These are phyloP conservation scores for Erpetoichthys calabaricus DNA, from an alignment of 2,797 vertebrate genomes.

Conservation along the genomic window DNA sequence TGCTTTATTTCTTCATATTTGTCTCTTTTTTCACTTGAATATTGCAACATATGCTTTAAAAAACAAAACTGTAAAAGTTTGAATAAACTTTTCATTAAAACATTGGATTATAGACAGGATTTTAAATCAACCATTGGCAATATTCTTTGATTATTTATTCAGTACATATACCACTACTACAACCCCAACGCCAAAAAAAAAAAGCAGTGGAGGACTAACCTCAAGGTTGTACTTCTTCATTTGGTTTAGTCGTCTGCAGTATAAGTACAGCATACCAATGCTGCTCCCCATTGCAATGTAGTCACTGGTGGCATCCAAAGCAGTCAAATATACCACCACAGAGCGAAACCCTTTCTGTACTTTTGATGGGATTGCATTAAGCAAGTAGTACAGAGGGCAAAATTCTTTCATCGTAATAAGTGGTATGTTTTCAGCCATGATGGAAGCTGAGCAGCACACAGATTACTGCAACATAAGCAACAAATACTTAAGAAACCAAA, in stretches of 20 bases:
- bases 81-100: too few relatives aligned
- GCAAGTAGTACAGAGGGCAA: slow-evolving; percentile 80
- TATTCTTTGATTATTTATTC: too few relatives aligned
- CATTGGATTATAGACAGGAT: too few relatives aligned
- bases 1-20: too few relatives aligned
- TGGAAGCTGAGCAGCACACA: background rate
- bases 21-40: too few relatives aligned
- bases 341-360: slow-evolving; percentile 81
- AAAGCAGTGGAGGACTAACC: slow-evolving; percentile 42
- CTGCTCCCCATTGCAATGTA: slow-evolving; percentile 92
- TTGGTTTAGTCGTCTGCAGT: slow-evolving; percentile 69
- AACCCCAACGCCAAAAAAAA: too few relatives aligned
- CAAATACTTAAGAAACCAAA: too few relatives aligned
- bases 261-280: slow-evolving; percentile 89
- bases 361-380: slow-evolving; percentile 83
- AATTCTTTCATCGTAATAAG: slow-evolving; percentile 71
- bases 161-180: too few relatives aligned
- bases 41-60: too few relatives aligned
- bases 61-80: too few relatives aligned
- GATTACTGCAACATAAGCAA: too few relatives aligned
- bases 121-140: too few relatives aligned
- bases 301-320: slow-evolving; percentile 76
- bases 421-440: slow-evolving; percentile 56
- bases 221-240: slow-evolving; percentile 92
- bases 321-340: slow-evolving; percentile 81